Conservation (phyloP, 2,888 invertebrate species). For the Agriopis marginaria region DNA sequence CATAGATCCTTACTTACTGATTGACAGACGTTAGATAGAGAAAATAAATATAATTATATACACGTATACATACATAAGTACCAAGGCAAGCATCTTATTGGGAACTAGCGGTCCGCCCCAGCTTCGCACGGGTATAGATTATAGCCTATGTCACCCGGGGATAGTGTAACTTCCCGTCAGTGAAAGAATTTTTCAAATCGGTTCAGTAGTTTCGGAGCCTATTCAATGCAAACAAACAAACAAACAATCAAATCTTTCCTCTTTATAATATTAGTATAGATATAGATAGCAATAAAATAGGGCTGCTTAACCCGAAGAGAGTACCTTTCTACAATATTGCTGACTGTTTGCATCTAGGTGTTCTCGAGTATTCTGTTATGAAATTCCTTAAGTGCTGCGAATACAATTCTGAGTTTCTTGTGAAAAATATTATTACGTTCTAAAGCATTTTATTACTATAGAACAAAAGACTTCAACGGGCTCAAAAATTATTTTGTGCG, state of each 20-base stretch:
- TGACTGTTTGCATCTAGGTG: neutral
- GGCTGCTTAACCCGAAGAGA: neutral
- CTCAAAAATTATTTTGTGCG: neutral
- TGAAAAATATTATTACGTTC: neutral
- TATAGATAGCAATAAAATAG: neutral
- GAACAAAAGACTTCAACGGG: conserved; percentile 26
- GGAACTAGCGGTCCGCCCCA: no score
- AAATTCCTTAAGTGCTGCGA: conserved; percentile 9
- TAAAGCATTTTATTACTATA: neutral
- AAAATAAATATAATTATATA: no score
- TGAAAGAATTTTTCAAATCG: no score
- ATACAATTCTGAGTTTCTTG: neutral
- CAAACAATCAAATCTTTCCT: no score
- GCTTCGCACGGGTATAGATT: no score
- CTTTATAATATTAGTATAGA: no score
- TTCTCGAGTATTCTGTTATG: conserved; percentile 10
- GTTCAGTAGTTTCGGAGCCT: no score
- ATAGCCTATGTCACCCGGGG: no score
- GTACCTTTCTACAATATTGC: neutral
- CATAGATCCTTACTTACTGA: no score
- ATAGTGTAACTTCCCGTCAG: no score
- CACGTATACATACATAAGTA: neutral
- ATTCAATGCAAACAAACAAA: no score
- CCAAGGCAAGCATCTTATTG: neutral
- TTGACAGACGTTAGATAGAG: no score